Percentiles rank a stretch among this genome's conserved stretches.
Conservation (phyloP, 2,113 vertebrate genomes). For the Sorex araneus region DNA sequence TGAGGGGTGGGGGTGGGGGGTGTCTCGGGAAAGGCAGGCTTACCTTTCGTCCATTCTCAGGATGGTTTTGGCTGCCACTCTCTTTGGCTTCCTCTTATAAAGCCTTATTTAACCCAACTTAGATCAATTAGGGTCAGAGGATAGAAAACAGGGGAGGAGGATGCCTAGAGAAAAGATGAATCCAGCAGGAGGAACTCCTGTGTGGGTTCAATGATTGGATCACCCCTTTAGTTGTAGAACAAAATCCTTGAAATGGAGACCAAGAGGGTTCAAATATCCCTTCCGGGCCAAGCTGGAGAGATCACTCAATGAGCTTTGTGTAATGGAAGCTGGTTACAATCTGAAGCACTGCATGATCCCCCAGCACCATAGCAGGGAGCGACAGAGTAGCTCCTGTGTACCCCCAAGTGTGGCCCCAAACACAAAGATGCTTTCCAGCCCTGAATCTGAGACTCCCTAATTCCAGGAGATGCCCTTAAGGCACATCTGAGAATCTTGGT, state of each 20-base stretch:
- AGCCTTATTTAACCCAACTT: neutral
- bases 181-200: neutral
- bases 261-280: constrained; percentile 33
- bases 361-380: no score
- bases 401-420: no score
- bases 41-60: constrained; percentile 13
- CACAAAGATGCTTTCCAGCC: neutral
- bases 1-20: neutral
- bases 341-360: no score
- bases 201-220: neutral
- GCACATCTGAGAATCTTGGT: constrained; percentile 50
- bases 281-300: no score
- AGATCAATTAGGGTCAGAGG: constrained; percentile 22
- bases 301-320: no score
- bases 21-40: neutral
- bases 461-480: constrained; percentile 29
- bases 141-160: neutral
- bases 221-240: neutral
- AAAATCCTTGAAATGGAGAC: constrained; percentile 15
- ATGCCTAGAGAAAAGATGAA: neutral
- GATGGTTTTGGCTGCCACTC: neutral
- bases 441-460: neutral
- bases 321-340: no score
- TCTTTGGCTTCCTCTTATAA: constrained; percentile 13
- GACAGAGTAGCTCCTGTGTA: no score